Evolutionary conservation across 2,113 vertebrate genomes (phyloP).

Genomic region (Takifugu bimaculatus): DNA sequence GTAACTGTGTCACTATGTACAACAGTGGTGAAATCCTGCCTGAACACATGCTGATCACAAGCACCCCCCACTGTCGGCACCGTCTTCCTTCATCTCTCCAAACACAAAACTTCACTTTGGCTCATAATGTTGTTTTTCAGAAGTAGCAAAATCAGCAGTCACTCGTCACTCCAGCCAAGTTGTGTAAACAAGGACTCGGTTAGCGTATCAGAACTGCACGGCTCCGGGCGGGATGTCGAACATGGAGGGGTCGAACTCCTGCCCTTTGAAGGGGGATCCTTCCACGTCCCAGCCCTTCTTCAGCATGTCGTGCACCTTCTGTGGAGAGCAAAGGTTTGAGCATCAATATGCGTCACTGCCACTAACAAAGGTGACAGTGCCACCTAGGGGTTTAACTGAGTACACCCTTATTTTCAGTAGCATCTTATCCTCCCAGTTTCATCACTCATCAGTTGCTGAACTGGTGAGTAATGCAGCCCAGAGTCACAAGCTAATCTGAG

Average conservation of each 20-base stretch:
- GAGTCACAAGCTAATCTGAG: too few species aligned
- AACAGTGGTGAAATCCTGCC: too few species aligned
- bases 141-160: too few species aligned
- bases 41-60: too few species aligned
- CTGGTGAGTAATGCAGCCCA: too few species aligned
- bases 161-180: not conserved
- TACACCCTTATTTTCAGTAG: not conserved
- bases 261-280: slow-evolving; percentile 92
- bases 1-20: too few species aligned
- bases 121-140: too few species aligned
- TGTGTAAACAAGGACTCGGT: slow-evolving; percentile 10
- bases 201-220: slow-evolving; percentile 86
- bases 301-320: slow-evolving; percentile 99
- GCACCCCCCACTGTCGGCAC: too few species aligned
- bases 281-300: slow-evolving; percentile 98
- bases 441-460: too few species aligned
- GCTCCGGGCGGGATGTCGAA: slow-evolving; percentile 93
- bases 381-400: slow-evolving; percentile 1
- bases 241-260: slow-evolving; percentile 93
- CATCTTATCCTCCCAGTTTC: too few species aligned
- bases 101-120: too few species aligned
- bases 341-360: rapidly evolving
- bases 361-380: not conserved
- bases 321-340: slow-evolving; percentile 15
- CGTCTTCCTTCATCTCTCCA: too few species aligned